Percentiles rank a stretch among this genome's conserved stretches.
Conservation (phyloP, 2,888 invertebrate genomes). For the Nasonia oneida region DNA sequence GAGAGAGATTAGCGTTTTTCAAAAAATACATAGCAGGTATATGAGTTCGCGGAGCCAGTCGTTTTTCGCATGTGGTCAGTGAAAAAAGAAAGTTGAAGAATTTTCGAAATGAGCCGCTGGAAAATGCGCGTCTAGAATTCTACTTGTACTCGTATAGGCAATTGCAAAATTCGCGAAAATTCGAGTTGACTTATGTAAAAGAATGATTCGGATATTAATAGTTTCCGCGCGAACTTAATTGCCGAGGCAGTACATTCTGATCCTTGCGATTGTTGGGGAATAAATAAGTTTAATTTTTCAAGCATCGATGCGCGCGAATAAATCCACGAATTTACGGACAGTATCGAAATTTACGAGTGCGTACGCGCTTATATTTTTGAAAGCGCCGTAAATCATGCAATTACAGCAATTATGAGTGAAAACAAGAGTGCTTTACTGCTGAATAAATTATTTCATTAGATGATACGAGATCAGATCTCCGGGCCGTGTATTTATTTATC, state of each 20-base stretch:
- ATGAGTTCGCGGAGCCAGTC: too few species aligned
- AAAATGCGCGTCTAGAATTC: too few species aligned
- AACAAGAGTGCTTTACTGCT: not conserved
- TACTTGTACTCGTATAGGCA: too few species aligned
- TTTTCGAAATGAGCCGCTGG: not conserved
- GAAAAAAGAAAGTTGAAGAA: not conserved
- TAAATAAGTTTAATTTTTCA: constrained; percentile 22
- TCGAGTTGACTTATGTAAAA: not conserved
- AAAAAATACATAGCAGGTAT: too few species aligned
- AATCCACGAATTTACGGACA: not conserved
- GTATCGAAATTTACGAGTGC: not conserved
- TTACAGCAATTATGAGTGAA: not conserved
- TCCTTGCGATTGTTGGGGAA: not conserved
- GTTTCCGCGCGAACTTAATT: not conserved
- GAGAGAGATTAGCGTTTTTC: too few species aligned
- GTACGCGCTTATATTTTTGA: not conserved
- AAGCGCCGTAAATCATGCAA: constrained; percentile 1
- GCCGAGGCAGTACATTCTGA: not conserved
- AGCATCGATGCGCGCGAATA: not conserved
- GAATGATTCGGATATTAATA: not conserved
- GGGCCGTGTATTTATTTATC: not conserved
- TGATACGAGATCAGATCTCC: not conserved
- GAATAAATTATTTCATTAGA: not conserved
- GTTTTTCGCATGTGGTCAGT: too few species aligned
- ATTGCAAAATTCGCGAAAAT: too few species aligned